Percentiles rank a stretch among this genome's conserved stretches.
These are phyloP conservation scores for Acomys russatus DNA, from an alignment of 2,797 vertebrate genomes.

Conservation along the genomic window DNA sequence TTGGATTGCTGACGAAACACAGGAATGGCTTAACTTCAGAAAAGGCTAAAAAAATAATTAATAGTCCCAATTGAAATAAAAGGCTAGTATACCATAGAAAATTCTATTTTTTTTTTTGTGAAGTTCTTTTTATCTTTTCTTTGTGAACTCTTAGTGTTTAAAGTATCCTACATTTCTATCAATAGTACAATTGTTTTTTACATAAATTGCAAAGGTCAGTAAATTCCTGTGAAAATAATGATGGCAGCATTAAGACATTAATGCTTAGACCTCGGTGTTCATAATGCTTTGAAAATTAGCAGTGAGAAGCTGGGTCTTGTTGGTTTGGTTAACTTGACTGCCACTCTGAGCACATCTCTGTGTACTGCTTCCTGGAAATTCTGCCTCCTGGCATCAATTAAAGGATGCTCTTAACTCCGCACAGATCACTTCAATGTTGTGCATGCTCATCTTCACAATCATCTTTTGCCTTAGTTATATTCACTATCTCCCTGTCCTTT, in stretches of 20 bases:
- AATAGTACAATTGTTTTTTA: slow-evolving; percentile 18
- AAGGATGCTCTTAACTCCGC: slow-evolving; percentile 27
- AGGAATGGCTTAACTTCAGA: slow-evolving; percentile 53
- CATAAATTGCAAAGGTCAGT: slow-evolving; percentile 33
- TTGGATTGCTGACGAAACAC: slow-evolving; percentile 28
- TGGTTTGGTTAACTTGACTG: slow-evolving; percentile 75
- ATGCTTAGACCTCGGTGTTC: slow-evolving; percentile 20
- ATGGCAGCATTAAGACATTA: background rate
- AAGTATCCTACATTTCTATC: background rate
- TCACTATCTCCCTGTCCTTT: background rate
- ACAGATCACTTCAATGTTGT: background rate
- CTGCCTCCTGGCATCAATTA: background rate
- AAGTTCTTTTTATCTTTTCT: slow-evolving; percentile 56
- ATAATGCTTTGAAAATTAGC: slow-evolving; percentile 52
- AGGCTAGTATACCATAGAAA: slow-evolving; percentile 38
- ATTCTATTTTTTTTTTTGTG: slow-evolving; percentile 36
- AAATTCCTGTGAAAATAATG: slow-evolving; percentile 38
- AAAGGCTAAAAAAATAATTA: slow-evolving; percentile 42
- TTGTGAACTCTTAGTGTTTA: slow-evolving; percentile 34
- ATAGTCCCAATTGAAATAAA: slow-evolving; percentile 44
- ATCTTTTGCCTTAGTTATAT: background rate
- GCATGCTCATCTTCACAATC: background rate
- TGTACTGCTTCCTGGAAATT: slow-evolving; percentile 67
- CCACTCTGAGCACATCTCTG: slow-evolving; percentile 74
- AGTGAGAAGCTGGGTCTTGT: slow-evolving; percentile 36